Evolutionary conservation across 1,140 invertebrate genomes (phyloP), one percentile per base, ranked within the genome.

Genomic region (Delia radicum): DNA sequence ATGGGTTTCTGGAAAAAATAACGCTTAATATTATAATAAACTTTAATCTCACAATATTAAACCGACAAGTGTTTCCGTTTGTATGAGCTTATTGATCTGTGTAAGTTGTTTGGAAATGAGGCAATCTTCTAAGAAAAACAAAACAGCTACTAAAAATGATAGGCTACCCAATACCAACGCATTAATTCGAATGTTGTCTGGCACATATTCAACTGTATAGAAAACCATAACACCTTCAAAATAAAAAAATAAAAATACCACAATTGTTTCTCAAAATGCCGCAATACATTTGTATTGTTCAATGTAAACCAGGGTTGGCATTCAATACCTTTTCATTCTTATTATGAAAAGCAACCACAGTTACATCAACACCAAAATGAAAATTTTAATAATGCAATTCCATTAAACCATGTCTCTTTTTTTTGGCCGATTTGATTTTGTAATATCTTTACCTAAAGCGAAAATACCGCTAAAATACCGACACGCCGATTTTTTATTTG

Each of bases 71-170:
- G 15, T 67, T 67, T 67, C 63, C 5, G 63, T 67, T 31, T 67
- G 63, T 31, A 67, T 67, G 15, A 67, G n/a, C 18, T 67, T 67
- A 31, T 67, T 31, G 8, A 15, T 15, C 27, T 3, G 15, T 29
- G 7, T 7, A n/a, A 18, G 12, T 15, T 29, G n/a, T n/a, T 31
- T 67, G 27, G 12, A 18, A 1, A 29, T 67, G 18, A 28, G 24
- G 18, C 63, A 67, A 31, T 67, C 63, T 31, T 67, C 63, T n/a
- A 67, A n/a, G 63, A 67, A 67, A 31, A 67, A 67, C 5, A 67
- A 31, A 18, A 67, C 31, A 4, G 28, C 63, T n/a, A 67, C 63
- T 10, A 31, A 18, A 67, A 67, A 67, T 31, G 27, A 31, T 5
- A 67, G 29, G 4, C 13, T 18, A 3, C 63, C 63, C 27, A 67